phyloP scores from a whole-genome alignment of 2,888 invertebrate genomes.

The Drosophila atripex region DNA sequence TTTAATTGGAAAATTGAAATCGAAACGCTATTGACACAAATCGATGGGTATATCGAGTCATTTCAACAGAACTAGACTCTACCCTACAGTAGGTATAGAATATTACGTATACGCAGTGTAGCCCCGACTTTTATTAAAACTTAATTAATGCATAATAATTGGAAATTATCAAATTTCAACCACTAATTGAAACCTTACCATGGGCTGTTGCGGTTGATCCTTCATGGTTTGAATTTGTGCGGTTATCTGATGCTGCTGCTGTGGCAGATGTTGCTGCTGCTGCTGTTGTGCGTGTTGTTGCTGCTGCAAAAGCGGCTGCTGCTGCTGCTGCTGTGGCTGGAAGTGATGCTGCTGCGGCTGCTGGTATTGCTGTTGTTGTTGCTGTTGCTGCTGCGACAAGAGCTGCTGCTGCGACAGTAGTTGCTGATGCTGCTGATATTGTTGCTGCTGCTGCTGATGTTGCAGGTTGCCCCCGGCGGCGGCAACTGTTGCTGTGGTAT shows the following conservation, averaged over 20 bases:
- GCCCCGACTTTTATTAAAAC: not conserved
- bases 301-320: slow-evolving; percentile 66
- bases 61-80: too few relatives aligned
- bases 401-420: slow-evolving; percentile 62
- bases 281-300: slow-evolving; percentile 75
- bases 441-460: slow-evolving; percentile 65
- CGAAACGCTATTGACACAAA: slow-evolving; percentile 4
- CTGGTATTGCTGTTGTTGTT: slow-evolving; percentile 62
- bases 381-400: slow-evolving; percentile 62
- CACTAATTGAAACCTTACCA: slow-evolving; percentile 70
- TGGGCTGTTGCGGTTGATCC: slow-evolving; percentile 84
- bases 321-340: slow-evolving; percentile 66
- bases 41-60: not conserved
- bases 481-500: slow-evolving; percentile 73
- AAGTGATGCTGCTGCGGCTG: slow-evolving; percentile 67
- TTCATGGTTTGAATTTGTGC: slow-evolving; percentile 84
- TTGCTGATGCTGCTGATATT: slow-evolving; percentile 64
- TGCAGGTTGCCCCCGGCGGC: slow-evolving; percentile 58
- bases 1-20: slow-evolving; percentile 48
- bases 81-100: not conserved
- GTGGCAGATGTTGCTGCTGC: slow-evolving; percentile 81
- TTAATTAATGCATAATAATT: too few relatives aligned
- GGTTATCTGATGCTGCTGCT: slow-evolving; percentile 82
- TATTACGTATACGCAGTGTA: not conserved
- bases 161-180: not conserved